A percentile compares a stretch with the other conserved stretches of the same genome.
Conservation (phyloP, 2,888 invertebrate genomes). For the Tupiocoris notatus region DNA sequence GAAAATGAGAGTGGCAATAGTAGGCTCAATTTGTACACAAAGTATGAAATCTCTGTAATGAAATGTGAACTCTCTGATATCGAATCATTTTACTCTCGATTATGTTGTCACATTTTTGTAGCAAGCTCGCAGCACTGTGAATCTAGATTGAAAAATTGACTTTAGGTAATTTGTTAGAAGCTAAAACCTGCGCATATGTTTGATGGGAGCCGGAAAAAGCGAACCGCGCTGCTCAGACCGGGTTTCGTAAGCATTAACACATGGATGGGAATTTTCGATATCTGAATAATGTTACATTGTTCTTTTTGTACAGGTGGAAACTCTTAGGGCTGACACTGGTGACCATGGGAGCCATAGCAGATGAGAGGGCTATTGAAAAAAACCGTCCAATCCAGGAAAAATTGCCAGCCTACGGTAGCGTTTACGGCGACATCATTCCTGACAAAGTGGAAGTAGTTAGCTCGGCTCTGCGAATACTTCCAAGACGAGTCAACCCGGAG, state of each 20-base stretch:
- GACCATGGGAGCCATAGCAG: background rate
- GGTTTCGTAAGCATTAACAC: constrained; percentile 7
- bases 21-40: too few relatives aligned
- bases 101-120: too few relatives aligned
- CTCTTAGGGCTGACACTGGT: constrained; percentile 1
- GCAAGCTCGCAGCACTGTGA: too few relatives aligned
- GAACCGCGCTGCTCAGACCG: background rate
- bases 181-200: too few relatives aligned
- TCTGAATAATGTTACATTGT: too few relatives aligned
- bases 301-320: constrained; percentile 20
- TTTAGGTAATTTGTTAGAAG: too few relatives aligned
- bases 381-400: background rate
- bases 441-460: constrained; percentile 45
- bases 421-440: background rate
- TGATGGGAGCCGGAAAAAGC: background rate
- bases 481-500: constrained; percentile 4
- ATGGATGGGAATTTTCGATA: background rate
- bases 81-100: too few relatives aligned
- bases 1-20: too few relatives aligned
- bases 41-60: too few relatives aligned
- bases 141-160: too few relatives aligned
- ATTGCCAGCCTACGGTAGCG: background rate
- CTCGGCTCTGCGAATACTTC: constrained; percentile 42
- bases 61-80: too few relatives aligned
- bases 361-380: background rate